Evolutionary conservation across 1,140 invertebrate species (phyloP), one percentile per base, ranked within the genome.

Genomic region (Trichogramma pretiosum): DNA sequence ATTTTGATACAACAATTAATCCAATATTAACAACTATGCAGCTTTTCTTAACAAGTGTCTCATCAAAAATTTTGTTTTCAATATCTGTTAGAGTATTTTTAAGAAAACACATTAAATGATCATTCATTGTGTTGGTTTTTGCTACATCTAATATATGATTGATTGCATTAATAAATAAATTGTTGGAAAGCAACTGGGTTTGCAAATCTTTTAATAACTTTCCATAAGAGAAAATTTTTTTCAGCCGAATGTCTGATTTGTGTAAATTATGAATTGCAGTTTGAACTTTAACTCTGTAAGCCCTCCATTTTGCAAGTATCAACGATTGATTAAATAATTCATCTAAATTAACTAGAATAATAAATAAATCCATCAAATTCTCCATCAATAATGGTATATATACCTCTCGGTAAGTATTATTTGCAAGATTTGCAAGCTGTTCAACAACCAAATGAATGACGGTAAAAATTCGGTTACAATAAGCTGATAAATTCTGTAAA

Each of bases 11-110:
- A 16, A 92, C 70, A 3, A 86, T 79, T 65, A 82, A 80, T 2
- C 89, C 69, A 18, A 79, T 73, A 70, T 84, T 87, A 2, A 84
- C 64, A 62, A 82, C 81, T 16, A 89, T 77, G 70, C 83, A 84
- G 55, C 77, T 78, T 48, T 76, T 76, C 36, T 74, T 77, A 55
- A 75, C 68, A 54, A 61, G 61, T 59, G 74, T 67, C 66, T 75
- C 71, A 42, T 77, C 76, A 48, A 74, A 71, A 42, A 79, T 74
- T 56, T 72, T 68, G 56, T 70, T 84, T 43, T 83, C 85, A 13
- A 89, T 57, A 44, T 83, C 77, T 22, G 59, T 52, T 24, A 87
- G 70, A 21, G 74, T 68, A 56, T 80, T 79, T 59, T 77, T 81
- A 24, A 93, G 70, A 61, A 84, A 90, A 30, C 76, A 70, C 21